Conservation (phyloP, 2,113 vertebrate genomes). For the Labrus mixtus region DNA sequence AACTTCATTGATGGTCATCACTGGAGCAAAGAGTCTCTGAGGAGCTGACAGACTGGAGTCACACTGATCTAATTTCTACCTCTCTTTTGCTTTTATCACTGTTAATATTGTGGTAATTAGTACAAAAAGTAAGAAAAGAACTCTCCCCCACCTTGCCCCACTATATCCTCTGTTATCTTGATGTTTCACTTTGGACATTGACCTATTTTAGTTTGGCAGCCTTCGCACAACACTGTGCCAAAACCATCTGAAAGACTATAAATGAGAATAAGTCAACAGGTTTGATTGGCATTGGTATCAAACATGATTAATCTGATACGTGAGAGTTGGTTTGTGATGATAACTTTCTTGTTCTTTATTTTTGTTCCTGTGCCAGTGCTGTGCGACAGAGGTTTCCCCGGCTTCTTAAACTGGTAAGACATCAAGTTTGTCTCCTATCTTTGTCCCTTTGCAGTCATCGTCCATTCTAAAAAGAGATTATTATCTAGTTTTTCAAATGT, state of each 20-base stretch:
- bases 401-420: conserved; percentile 89
- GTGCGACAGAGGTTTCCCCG: conserved; percentile 91
- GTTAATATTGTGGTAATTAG: not conserved
- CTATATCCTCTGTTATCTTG: not conserved
- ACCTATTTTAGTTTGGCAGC: no score
- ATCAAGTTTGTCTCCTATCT: not conserved
- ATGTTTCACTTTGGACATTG: no score
- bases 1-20: not conserved
- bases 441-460: not conserved
- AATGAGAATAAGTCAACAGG: conserved; percentile 20
- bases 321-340: not conserved
- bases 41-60: not conserved
- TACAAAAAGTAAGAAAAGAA: not conserved
- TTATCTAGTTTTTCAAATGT: not conserved
- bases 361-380: conserved; percentile 83
- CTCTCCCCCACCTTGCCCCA: no score
- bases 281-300: conserved; percentile 35
- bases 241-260: not conserved
- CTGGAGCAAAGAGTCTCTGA: not conserved
- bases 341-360: conserved; percentile 44
- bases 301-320: not conserved
- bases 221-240: no score
- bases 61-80: not conserved
- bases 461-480: not conserved
- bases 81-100: not conserved